Conservation (phyloP, 2,797 vertebrate species). For the Cyprinella venusta region DNA sequence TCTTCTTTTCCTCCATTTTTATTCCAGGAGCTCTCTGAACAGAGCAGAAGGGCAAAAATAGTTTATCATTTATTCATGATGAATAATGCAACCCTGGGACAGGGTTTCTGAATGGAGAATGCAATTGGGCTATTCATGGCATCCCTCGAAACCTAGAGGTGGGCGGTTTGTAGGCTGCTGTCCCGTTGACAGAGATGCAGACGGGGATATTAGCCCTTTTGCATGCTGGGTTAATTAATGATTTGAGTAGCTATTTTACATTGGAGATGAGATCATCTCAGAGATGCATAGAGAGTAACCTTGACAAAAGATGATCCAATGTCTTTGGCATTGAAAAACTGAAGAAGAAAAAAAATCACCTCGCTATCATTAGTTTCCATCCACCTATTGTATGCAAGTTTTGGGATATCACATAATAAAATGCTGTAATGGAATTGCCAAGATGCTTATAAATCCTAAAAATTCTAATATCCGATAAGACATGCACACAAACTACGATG, state of each 20-base stretch:
- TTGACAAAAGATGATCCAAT: constrained; percentile 25
- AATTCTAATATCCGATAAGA: not conserved
- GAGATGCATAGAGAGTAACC: constrained; percentile 41
- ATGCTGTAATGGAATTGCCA: not conserved
- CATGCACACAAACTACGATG: too few species aligned
- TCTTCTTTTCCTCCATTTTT: constrained; percentile 54
- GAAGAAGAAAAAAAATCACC: not conserved
- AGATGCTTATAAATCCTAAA: not conserved
- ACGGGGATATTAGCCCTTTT: constrained; percentile 12
- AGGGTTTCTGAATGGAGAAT: constrained; percentile 43
- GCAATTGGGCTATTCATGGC: constrained; percentile 44
- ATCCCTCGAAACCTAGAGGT: constrained; percentile 41
- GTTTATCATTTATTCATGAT: constrained; percentile 60
- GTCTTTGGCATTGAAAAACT: not conserved
- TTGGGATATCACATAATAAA: not conserved
- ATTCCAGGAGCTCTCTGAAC: constrained; percentile 36
- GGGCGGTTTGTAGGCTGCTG: constrained; percentile 28
- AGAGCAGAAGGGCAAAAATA: constrained; percentile 51
- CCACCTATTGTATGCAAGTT: not conserved
- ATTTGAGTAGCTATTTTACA: constrained; percentile 44
- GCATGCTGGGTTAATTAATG: constrained; percentile 49
- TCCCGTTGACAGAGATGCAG: constrained; percentile 2
- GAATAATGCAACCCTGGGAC: constrained; percentile 55
- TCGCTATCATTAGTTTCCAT: not conserved
- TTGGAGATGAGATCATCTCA: constrained; percentile 32